Base-by-base conservation (phyloP, 2,797 vertebrate species). In the Hippoglossus hippoglossus region DNA sequence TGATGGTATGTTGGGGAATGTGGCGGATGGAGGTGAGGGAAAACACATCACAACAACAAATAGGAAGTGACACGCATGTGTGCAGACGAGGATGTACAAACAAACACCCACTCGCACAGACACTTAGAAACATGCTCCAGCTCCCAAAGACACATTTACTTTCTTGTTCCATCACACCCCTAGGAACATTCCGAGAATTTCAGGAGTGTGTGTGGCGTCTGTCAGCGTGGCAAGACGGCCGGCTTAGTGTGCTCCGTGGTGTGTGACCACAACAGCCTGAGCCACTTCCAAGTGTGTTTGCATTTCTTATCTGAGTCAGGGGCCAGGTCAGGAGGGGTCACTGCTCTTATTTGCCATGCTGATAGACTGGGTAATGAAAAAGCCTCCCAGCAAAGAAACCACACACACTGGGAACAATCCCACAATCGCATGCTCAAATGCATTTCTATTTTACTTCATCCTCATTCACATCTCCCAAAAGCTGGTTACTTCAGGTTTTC, bases 291-390 rank as follows among this genome's bases (percentile, higher is more conserved):
- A 64, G 73, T 67, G 67, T 90, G 86, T 91, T 89, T 92, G 85
- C 85, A 77, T 83, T 74, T 83, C 89, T 92, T 86, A 91, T 91
- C 86, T 70, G 81, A 73, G 80, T 81, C 81, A 79, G 84, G 79
- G 67, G 19, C 63, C 67, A 39, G 93, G 91, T 92, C 82, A 79
- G 44, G 36, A 51, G 65, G 76, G 89, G 86, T 91, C 90, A 82
- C 21, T 0, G 76, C 84, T 83, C 64, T 67, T 85, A 89, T 92
- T 90, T 88, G 66, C 86, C 82, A 80, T 75, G 80, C 85, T 89
- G 91, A 92, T 91, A 83, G 90, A 88, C 81, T 77, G 74, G 52
- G 63, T 91, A 87, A 91, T 86, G 84, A 83, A 81, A 85, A 87
- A 87, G 71, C 51, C 77, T 64, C 58, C 57, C 26, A 39, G 59